phyloP scores from a whole-genome alignment of 2,113 vertebrate genomes.

The Tenrec ecaudatus region DNA sequence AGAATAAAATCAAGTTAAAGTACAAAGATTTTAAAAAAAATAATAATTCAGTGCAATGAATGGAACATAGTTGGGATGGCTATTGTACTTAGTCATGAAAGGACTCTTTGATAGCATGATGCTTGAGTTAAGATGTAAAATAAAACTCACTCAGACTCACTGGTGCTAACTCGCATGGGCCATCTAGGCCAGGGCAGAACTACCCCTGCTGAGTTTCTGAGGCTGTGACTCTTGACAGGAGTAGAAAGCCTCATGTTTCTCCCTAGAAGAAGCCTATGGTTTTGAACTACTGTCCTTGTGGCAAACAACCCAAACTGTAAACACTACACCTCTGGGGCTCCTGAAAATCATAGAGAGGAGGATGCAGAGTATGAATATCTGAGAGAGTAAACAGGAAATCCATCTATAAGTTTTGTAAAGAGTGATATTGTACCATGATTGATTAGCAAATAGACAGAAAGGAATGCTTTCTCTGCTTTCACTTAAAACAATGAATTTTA shows the following conservation, averaged over 20 bases:
- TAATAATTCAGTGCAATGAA: neutral
- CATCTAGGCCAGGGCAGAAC: no score
- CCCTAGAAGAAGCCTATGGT: no score
- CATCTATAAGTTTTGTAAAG: neutral
- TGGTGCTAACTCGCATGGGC: no score
- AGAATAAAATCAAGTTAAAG: neutral
- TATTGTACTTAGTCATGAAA: neutral
- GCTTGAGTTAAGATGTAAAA: neutral
- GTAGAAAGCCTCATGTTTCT: no score
- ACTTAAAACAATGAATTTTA: slow-evolving; percentile 47
- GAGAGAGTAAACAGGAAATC: neutral
- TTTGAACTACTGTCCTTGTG: no score
- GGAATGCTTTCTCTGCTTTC: neutral
- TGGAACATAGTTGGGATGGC: neutral
- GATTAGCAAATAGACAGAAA: neutral
- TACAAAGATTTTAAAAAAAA: neutral
- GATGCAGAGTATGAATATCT: neutral
- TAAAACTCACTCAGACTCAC: neutral
- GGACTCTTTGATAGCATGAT: neutral
- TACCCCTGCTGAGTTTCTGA: no score
- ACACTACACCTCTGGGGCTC: no score
- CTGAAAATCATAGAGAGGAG: neutral
- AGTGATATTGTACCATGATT: neutral
- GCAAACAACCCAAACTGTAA: no score
- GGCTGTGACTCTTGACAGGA: no score